phyloP scores from a whole-genome alignment of 1,140 invertebrate species.

The Drosophila ficusphila region DNA sequence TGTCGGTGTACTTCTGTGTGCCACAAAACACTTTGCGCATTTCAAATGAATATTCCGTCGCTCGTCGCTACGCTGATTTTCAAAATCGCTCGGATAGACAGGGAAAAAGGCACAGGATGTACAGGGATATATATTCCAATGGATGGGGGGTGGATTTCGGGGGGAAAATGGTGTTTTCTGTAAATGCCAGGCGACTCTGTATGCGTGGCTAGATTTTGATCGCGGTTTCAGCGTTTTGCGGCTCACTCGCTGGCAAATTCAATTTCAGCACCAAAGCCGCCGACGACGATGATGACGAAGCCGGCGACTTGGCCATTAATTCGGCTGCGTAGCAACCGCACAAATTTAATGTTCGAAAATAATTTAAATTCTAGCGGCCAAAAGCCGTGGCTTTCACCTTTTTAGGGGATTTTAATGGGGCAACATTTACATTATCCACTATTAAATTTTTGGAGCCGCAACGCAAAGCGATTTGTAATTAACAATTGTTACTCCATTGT shows the following conservation, averaged over 20 bases:
- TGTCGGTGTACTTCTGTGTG: slow-evolving; percentile 20
- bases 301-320: slow-evolving; percentile 44
- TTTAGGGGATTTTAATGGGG: slow-evolving; percentile 6
- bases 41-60: slow-evolving; percentile 68
- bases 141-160: background rate
- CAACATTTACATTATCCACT: slow-evolving; percentile 16
- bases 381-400: background rate
- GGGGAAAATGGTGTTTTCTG: background rate
- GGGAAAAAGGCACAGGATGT: slow-evolving; percentile 1
- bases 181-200: slow-evolving; percentile 13
- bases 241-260: slow-evolving; percentile 62
- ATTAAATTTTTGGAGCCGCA: background rate
- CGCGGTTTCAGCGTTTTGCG: slow-evolving; percentile 70
- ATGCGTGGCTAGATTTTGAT: slow-evolving; percentile 62
- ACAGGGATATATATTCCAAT: background rate
- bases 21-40: slow-evolving; percentile 66
- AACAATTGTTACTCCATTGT: slow-evolving; percentile 43
- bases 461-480: slow-evolving; percentile 29
- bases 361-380: slow-evolving; percentile 11
- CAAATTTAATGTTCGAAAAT: slow-evolving; percentile 61
- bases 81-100: slow-evolving; percentile 16
- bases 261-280: slow-evolving; percentile 60
- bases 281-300: slow-evolving; percentile 17
- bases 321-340: slow-evolving; percentile 42
- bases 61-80: slow-evolving; percentile 46